Evolutionary conservation across 2,113 vertebrate species (phyloP), one percentile per base, ranked within the genome.

Genomic region (Macquaria australasica): DNA sequence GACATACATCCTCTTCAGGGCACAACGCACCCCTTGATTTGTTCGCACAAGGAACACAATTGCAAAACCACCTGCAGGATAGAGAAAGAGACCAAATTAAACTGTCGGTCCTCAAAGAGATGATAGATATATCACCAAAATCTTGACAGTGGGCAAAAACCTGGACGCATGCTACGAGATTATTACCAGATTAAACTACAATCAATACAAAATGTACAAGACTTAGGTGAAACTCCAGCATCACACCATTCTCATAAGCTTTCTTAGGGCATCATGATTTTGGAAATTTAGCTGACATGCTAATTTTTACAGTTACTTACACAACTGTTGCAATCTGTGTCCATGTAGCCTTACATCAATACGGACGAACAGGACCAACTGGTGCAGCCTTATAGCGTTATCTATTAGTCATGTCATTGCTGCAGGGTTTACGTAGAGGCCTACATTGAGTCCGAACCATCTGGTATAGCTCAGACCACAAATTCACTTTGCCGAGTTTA

Each of bases 1-100:
- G 94, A 99, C 98, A 0, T 99, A 99, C 98, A 99, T 99, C 90
- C 98, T 96, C 95, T 99, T 99, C 90, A 99, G 96, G 87, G 98
- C 98, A 87, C 98, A 98, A 20, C 98, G 98, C 90, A 98, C 93
- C 20, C 98, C 97, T 83, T 97, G 98, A 91, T 96, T 97, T 12
- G 97, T 98, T 89, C 96, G 96, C 83, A 99, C 98, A 6, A 99
- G 97, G 89, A 99, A 99, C 80, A 99, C 98, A 0, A 99, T 97
- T 0, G 98, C 98, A 91, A 99, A 99, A 62, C 98, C 98, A 84
- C 98, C 98, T 99, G 87, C 16, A 62, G 67, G 66, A 66, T 55
- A 43, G 12, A 84, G 31, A 80, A 21, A 76, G 59, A 73, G 0
- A 43, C 1, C 28, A 71, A 37, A 60, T 43, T 3, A 66, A 56